Percentiles rank a stretch among this genome's conserved stretches.
Conservation (phyloP, 2,113 vertebrate genomes). For the Phrynosoma platyrhinos region DNA sequence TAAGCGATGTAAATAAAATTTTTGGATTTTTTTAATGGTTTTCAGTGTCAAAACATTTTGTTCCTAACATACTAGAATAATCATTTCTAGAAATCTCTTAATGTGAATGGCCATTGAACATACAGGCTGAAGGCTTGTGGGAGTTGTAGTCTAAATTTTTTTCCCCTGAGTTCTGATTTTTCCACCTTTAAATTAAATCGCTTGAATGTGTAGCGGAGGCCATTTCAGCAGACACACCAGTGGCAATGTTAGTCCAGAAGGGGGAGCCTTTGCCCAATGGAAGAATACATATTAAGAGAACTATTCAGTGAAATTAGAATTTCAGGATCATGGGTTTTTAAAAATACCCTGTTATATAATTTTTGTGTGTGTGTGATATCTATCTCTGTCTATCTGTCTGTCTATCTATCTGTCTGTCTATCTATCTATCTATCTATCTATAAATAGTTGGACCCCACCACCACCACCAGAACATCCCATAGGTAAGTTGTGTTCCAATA, state of each 20-base stretch:
- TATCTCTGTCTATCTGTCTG: too few species aligned
- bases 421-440: too few species aligned
- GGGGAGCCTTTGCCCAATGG: not conserved
- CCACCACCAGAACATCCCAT: not conserved
- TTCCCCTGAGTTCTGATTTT: too few species aligned
- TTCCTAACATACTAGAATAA: not conserved
- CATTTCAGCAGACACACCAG: not conserved
- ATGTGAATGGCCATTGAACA: not conserved
- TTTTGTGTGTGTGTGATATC: too few species aligned
- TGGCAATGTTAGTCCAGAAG: conserved; percentile 52
- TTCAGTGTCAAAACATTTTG: rapidly evolving
- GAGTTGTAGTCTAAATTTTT: not conserved
- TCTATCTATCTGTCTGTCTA: too few species aligned
- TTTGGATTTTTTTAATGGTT: rapidly evolving
- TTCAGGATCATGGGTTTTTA: not conserved
- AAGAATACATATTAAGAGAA: rapidly evolving
- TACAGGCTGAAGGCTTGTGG: too few species aligned
- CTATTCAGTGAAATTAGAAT: not conserved
- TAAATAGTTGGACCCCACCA: too few species aligned
- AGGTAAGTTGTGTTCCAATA: not conserved
- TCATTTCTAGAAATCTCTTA: not conserved
- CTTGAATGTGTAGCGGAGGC: not conserved
- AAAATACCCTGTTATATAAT: not conserved
- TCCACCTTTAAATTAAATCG: not conserved
- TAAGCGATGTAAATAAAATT: not conserved